Percentiles rank a stretch among this genome's conserved stretches.
Evolutionary conservation across 2,797 vertebrate species (phyloP).

Genomic region (Siniperca undulata): DNA sequence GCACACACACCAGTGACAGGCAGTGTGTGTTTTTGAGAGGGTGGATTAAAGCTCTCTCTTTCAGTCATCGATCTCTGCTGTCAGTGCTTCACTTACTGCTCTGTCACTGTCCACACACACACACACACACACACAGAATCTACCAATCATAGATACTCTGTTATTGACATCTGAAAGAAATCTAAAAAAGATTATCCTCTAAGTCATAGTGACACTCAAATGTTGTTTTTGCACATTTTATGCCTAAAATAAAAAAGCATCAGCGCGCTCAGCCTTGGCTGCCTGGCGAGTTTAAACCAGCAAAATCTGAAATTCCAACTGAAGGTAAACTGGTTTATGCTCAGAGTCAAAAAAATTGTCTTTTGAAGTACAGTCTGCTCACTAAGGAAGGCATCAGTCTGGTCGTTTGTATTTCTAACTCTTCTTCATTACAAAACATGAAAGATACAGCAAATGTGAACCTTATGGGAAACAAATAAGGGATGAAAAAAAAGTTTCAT

Average conservation of each 20-base stretch:
- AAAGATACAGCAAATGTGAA: background rate
- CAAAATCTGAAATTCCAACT: background rate
- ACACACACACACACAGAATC: background rate
- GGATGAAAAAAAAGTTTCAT: background rate
- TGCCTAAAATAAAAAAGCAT: background rate
- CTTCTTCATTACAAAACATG: background rate
- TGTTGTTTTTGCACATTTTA: background rate
- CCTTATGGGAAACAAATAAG: background rate
- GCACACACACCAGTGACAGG: slow-evolving; percentile 3
- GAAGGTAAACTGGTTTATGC: too few relatives aligned
- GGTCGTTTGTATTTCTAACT: background rate
- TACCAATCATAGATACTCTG: background rate
- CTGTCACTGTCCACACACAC: slow-evolving; percentile 31
- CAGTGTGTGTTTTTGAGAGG: slow-evolving; percentile 45
- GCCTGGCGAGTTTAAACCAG: background rate
- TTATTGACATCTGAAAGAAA: background rate
- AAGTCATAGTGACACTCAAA: background rate
- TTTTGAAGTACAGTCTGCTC: background rate
- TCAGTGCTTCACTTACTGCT: slow-evolving; percentile 50
- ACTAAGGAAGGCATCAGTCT: background rate
- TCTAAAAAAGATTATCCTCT: background rate
- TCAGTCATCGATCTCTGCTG: slow-evolving; percentile 53
- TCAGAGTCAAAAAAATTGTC: too few relatives aligned
- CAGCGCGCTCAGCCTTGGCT: too few relatives aligned
- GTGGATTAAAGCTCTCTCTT: slow-evolving; percentile 59